These are phyloP conservation scores for Nomada hirtipes DNA, from an alignment of 2,888 invertebrate species.

Conservation along the genomic window DNA sequence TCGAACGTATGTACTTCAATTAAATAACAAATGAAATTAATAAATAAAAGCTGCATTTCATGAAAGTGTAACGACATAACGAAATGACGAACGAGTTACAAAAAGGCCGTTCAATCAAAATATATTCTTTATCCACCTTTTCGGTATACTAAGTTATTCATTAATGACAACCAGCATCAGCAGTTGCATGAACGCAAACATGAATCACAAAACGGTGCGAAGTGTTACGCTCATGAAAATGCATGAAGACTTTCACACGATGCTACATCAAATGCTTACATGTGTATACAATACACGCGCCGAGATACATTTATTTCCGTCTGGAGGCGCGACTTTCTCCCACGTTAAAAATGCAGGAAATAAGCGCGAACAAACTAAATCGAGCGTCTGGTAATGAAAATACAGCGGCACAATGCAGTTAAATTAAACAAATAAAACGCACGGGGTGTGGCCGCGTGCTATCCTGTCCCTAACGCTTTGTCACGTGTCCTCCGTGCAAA, in stretches of 20 bases:
- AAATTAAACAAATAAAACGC: constrained; percentile 79
- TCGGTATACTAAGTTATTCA: not conserved
- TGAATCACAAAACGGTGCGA: not conserved
- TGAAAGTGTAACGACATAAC: not conserved
- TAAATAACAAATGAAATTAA: not conserved
- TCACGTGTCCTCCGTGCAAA: constrained; percentile 76
- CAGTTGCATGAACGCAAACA: not conserved
- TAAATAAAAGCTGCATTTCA: not conserved
- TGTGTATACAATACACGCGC: not conserved
- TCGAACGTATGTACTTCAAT: not conserved
- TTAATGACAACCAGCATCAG: not conserved
- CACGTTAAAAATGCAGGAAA: constrained; percentile 71
- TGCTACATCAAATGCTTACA: not conserved
- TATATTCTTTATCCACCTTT: not conserved
- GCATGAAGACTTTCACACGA: constrained; percentile 22
- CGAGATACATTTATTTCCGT: not conserved
- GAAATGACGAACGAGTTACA: not conserved
- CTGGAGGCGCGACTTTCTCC: constrained; percentile 36
- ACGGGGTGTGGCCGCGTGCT: constrained; percentile 57
- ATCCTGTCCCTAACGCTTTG: constrained; percentile 52
- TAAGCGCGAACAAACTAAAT: constrained; percentile 57
- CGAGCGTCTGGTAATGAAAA: constrained; percentile 58
- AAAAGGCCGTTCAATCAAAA: not conserved
- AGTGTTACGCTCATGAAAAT: not conserved
- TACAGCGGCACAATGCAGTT: constrained; percentile 75